Base-by-base conservation (phyloP, 2,888 invertebrate species). In the Drosophila anomalipes region DNA sequence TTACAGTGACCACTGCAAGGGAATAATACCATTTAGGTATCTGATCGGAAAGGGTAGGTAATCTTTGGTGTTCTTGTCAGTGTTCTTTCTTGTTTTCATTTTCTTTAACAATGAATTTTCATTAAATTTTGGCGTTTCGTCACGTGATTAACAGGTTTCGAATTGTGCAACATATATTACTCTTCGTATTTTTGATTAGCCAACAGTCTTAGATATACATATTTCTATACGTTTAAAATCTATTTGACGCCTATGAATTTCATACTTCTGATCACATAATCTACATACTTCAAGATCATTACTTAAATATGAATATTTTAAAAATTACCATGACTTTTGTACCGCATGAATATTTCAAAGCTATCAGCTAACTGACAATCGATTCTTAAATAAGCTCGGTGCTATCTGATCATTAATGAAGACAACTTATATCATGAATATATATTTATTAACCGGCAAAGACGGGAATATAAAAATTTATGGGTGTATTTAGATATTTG, bases 121-220 rank as follows among this genome's bases (percentile, higher is more conserved):
- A 60, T 74, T 57, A 2, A 16, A 28, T 51, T 73, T 47, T 37
- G 51, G n/a, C 26, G 16, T 2, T 19, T 9, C 9, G 16, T 69
- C 76, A 68, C 30, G 41, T 75, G 73, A 53, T 47, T 16, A 61
- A 60, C 74, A 37, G 52, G 57, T 74, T 74, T 53, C 9, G 4
- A 35, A 28, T n/a, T 63, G 9, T 56, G 49, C 41, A 39, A 49
- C 58, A 32, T 32, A 32, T 44, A 32, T 32, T n/a, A n/a, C 12
- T 32, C 37, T 28, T 16, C 39, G 66, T 58, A 33, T 26, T 16
- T 30, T 22, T 6, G n/a, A 52, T 52, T 28, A 14, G 26, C 10
- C 14, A 53, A 14, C 2, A 6, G 14, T 4, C 14, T 26, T 44
- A 26, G 33, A 26, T 56, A 39, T 32, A 6, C 33, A 10, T 33